phyloP scores from a whole-genome alignment of 37 sponge, comb jelly and placozoan genomes.

The Spongia lamella region DNA sequence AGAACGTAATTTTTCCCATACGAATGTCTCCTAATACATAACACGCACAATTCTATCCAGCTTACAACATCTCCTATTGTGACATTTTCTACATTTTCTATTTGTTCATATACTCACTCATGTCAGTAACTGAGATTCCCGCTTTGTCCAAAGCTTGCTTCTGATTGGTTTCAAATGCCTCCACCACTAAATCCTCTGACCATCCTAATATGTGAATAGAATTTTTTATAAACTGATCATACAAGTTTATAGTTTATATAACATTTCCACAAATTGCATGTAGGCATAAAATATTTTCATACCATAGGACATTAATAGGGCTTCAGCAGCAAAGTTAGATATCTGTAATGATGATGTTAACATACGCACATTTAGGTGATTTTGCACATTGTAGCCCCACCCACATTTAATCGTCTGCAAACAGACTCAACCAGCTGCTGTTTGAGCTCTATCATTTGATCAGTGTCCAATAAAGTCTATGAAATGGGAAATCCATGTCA shows the following conservation, averaged over 20 bases:
- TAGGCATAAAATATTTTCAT: background rate
- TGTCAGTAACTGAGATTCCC: conserved; percentile 23
- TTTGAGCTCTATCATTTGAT: no score
- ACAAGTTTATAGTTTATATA: background rate
- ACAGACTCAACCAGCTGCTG: no score
- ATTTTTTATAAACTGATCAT: background rate
- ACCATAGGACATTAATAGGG: conserved; percentile 66
- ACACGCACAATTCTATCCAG: no score
- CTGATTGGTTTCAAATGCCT: conserved; percentile 51
- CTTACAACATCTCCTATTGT: no score
- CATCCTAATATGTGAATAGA: conserved; percentile 38
- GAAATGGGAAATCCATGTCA: no score
- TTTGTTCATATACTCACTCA: background rate
- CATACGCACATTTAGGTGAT: no score
- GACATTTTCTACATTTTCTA: background rate
- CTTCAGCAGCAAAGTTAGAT: conserved; percentile 45
- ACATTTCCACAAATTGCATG: background rate
- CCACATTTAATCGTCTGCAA: no score
- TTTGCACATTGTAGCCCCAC: no score
- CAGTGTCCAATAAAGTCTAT: no score
- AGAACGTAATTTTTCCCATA: no score
- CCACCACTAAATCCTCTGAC: conserved; percentile 61
- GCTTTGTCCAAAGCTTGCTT: conserved; percentile 55
- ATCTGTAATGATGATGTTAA: conserved; percentile 13
- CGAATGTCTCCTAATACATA: no score